Evolutionary conservation across 53 echinoderm and acorn worm species (phyloP).

Genomic region (Paracentrotus lividus): DNA sequence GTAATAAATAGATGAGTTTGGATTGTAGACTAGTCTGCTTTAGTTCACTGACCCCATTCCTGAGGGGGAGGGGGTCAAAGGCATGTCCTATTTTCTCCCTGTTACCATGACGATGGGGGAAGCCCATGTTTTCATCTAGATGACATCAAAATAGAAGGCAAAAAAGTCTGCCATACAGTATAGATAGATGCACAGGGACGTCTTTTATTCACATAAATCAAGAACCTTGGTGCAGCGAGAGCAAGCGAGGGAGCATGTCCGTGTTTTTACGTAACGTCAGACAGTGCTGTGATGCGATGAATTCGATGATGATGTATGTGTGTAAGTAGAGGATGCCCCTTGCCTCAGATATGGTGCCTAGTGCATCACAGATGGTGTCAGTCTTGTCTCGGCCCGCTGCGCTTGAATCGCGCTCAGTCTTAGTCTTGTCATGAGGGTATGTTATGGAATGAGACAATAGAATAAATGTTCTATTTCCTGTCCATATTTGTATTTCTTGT

Average conservation of each 20-base stretch:
- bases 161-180: background rate
- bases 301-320: conserved; percentile 22
- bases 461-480: conserved; percentile 57
- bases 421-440: background rate
- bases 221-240: conserved; percentile 3
- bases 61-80: conserved; percentile 36
- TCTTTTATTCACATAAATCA: conserved; percentile 29
- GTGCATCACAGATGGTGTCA: conserved; percentile 39
- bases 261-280: conserved; percentile 14
- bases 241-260: background rate
- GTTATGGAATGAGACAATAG: conserved; percentile 54
- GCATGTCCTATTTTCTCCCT: conserved; percentile 45
- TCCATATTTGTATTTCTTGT: conserved; percentile 45
- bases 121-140: conserved; percentile 59
- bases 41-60: conserved; percentile 59
- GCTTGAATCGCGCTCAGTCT: conserved; percentile 5
- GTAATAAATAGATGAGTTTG: background rate
- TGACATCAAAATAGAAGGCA: conserved; percentile 46
- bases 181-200: background rate
- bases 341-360: background rate
- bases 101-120: conserved; percentile 43
- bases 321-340: background rate
- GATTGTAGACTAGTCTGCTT: conserved; percentile 26
- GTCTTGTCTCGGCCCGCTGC: background rate
- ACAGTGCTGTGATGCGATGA: background rate